Conservation (phyloP, 2,888 invertebrate species). For the Steinernema carpocapsae region DNA sequence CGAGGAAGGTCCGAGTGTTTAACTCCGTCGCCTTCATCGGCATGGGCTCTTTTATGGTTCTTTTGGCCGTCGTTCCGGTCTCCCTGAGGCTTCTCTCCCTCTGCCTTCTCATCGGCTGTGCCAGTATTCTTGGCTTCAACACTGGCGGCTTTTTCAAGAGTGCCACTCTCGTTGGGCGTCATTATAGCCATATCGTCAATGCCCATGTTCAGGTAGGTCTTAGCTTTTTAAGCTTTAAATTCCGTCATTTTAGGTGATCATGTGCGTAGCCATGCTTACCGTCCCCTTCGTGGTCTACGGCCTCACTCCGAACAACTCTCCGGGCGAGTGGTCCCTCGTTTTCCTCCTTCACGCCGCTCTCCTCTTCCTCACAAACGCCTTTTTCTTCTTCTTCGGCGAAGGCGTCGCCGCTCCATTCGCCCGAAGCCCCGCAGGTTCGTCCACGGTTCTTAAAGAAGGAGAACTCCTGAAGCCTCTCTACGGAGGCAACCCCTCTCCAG, state of each 20-base stretch:
- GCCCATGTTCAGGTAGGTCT: conserved; percentile 42
- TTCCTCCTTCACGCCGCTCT: conserved; percentile 44
- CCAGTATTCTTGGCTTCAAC: conserved; percentile 49
- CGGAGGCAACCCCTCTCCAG: background rate
- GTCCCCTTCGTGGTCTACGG: conserved; percentile 46
- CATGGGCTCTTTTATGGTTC: conserved; percentile 41
- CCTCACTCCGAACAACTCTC: conserved; percentile 41
- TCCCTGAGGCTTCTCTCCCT: conserved; percentile 38
- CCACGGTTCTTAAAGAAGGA: background rate
- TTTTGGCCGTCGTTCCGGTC: conserved; percentile 38
- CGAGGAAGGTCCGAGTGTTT: conserved; percentile 44
- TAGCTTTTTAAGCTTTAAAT: background rate
- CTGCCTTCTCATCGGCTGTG: conserved; percentile 42
- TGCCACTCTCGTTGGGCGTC: conserved; percentile 47
- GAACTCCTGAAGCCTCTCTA: conserved; percentile 11
- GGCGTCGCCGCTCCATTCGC: conserved; percentile 45
- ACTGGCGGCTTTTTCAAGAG: conserved; percentile 51
- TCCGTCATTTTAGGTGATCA: conserved; percentile 48
- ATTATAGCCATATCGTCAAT: conserved; percentile 49
- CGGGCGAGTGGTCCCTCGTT: conserved; percentile 46
- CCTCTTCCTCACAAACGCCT: conserved; percentile 41
- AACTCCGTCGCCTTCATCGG: conserved; percentile 50
- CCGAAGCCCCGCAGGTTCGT: conserved; percentile 13
- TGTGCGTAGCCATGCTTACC: conserved; percentile 44
- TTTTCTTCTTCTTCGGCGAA: conserved; percentile 43